Evolutionary conservation across 2,888 invertebrate species (phyloP).

Genomic region (Altica lythri): DNA sequence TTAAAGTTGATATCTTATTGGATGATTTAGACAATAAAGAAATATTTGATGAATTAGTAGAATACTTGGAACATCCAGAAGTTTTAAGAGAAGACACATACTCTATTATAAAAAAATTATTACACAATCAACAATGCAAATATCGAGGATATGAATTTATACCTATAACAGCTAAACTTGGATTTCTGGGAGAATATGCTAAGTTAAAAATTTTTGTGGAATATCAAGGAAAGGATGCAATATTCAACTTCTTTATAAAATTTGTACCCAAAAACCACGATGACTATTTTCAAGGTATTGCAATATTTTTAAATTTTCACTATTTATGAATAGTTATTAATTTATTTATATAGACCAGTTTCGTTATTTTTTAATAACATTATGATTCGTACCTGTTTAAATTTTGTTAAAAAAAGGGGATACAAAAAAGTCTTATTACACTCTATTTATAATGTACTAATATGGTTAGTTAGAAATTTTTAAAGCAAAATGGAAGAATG

Average conservation of each 20-base stretch:
- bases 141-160: constrained; percentile 31
- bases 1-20: constrained; percentile 33
- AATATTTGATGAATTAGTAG: constrained; percentile 11
- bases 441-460: too few species aligned
- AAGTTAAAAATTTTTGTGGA: constrained; percentile 29
- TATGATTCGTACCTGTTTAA: too few species aligned
- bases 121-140: constrained; percentile 33
- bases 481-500: too few species aligned
- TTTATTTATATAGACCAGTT: too few species aligned
- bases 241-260: constrained; percentile 42
- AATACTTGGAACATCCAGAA: constrained; percentile 21
- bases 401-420: too few species aligned
- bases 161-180: constrained; percentile 37
- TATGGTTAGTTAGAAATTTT: too few species aligned
- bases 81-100: constrained; percentile 42
- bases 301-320: too few species aligned
- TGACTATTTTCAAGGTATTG: constrained; percentile 31
- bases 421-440: too few species aligned
- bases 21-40: constrained; percentile 30
- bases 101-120: constrained; percentile 36
- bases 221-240: background rate
- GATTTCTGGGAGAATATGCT: constrained; percentile 46
- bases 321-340: too few species aligned
- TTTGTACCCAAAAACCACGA: constrained; percentile 35
- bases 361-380: too few species aligned